Conservation (phyloP, 30 jellyfish, hydroid and myxozoan species). For the Nemopilema nomurai region DNA sequence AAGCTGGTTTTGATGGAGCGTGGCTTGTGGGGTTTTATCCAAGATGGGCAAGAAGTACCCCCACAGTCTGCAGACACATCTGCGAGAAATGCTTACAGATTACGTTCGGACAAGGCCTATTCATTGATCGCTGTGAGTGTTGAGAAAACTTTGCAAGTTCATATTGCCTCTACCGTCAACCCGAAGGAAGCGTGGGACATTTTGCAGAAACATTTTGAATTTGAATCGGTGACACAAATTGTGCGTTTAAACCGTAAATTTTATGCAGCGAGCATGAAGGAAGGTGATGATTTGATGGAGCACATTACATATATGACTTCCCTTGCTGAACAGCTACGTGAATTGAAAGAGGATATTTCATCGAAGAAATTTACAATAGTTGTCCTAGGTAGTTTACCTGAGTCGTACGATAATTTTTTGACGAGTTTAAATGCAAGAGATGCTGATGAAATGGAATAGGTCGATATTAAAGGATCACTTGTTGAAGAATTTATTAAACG, state of each 20-base stretch:
- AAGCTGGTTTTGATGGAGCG: constrained; percentile 43
- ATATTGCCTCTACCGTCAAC: constrained; percentile 36
- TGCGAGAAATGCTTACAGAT: constrained; percentile 47
- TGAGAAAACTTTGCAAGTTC: constrained; percentile 51
- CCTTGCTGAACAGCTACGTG: constrained; percentile 54
- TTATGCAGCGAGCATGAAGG: constrained; percentile 54
- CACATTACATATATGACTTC: constrained; percentile 52
- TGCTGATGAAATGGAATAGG: constrained; percentile 52
- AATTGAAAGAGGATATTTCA: constrained; percentile 35
- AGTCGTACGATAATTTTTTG: constrained; percentile 32
- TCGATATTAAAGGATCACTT: constrained; percentile 42
- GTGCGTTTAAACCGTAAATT: constrained; percentile 49
- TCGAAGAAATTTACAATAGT: constrained; percentile 47
- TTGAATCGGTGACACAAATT: constrained; percentile 40
- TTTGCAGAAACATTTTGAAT: constrained; percentile 47
- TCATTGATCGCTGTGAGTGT: constrained; percentile 50
- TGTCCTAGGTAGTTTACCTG: constrained; percentile 45
- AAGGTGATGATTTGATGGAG: constrained; percentile 48
- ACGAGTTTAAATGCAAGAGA: constrained; percentile 47
- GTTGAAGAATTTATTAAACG: constrained; percentile 61
- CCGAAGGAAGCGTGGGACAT: constrained; percentile 68
- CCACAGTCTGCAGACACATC: constrained; percentile 20
- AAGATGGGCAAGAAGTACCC: constrained; percentile 45
- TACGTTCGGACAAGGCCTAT: constrained; percentile 56
- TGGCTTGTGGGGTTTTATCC: constrained; percentile 48